Evolutionary conservation across 2,888 invertebrate genomes (phyloP).

Genomic region (Operophtera brumata): DNA sequence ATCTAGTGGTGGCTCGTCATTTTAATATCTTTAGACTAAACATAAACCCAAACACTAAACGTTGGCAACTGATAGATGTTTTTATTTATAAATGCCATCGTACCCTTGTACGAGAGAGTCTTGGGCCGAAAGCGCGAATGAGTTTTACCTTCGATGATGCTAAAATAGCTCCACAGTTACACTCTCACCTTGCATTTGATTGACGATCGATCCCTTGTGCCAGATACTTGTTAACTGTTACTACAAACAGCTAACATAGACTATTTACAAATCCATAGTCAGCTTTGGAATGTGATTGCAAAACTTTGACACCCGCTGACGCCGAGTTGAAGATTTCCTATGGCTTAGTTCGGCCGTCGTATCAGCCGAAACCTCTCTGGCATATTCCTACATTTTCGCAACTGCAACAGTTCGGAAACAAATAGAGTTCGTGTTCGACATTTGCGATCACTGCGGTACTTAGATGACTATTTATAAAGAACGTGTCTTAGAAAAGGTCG

Average conservation of each 20-base stretch:
- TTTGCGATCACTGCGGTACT: constrained; percentile 74
- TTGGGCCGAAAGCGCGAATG: constrained; percentile 78
- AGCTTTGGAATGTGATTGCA: constrained; percentile 44
- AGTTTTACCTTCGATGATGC: constrained; percentile 79
- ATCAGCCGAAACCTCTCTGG: constrained; percentile 51
- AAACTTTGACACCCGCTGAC: constrained; percentile 41
- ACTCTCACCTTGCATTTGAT: constrained; percentile 81
- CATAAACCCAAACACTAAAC: constrained; percentile 48
- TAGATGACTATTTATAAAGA: constrained; percentile 79
- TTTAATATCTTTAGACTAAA: constrained; percentile 51
- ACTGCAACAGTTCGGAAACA: constrained; percentile 69
- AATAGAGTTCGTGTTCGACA: constrained; percentile 78
- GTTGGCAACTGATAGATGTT: constrained; percentile 69
- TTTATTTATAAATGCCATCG: constrained; percentile 75
- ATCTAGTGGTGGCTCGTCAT: constrained; percentile 31
- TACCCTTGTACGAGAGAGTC: constrained; percentile 76
- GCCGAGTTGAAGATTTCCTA: constrained; percentile 48
- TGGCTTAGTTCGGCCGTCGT: constrained; percentile 41
- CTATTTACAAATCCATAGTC: constrained; percentile 47
- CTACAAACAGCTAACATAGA: constrained; percentile 59
- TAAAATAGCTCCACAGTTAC: constrained; percentile 77
- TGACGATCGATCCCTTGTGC: constrained; percentile 80
- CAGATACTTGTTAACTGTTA: constrained; percentile 74
- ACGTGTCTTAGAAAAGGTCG: constrained; percentile 79
- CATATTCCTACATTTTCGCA: constrained; percentile 71